phyloP scores from a whole-genome alignment of 2,113 vertebrate species.

The Egretta garzetta region DNA sequence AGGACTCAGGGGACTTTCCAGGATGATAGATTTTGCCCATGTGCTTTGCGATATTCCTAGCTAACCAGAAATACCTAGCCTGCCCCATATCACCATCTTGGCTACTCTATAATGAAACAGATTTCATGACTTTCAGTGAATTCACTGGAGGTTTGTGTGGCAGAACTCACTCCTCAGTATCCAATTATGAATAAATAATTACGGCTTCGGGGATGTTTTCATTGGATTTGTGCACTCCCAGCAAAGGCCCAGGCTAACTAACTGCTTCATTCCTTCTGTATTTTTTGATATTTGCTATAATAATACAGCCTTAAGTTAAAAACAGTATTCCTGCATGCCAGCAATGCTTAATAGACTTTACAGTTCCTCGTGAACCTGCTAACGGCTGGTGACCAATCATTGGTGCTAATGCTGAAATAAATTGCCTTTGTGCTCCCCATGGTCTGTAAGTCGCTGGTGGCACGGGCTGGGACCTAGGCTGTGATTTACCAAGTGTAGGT shows the following conservation, averaged over 20 bases:
- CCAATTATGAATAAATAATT: not conserved
- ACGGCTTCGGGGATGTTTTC: constrained; percentile 8
- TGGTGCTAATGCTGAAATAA: not conserved
- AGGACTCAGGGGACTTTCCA: not conserved
- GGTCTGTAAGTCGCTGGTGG: not conserved
- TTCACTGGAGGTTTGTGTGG: not conserved
- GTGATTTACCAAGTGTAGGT: no score
- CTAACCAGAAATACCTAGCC: not conserved
- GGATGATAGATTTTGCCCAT: not conserved
- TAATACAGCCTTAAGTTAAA: not conserved
- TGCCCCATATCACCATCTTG: not conserved
- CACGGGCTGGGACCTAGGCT: rapidly evolving
- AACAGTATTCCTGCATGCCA: not conserved
- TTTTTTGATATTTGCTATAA: not conserved
- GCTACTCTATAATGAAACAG: not conserved
- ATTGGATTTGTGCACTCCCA: not conserved
- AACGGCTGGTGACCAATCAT: not conserved
- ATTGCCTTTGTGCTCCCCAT: not conserved
- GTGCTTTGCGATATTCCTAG: not conserved
- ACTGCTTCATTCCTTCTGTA: not conserved
- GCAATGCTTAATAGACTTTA: not conserved
- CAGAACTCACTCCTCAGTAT: not conserved
- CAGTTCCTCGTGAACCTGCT: not conserved
- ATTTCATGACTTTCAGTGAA: not conserved
- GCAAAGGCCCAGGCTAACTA: not conserved